Percentiles rank a stretch among this genome's conserved stretches.
phyloP scores from a whole-genome alignment of 2,113 vertebrate genomes.

The Heterocephalus glaber region DNA sequence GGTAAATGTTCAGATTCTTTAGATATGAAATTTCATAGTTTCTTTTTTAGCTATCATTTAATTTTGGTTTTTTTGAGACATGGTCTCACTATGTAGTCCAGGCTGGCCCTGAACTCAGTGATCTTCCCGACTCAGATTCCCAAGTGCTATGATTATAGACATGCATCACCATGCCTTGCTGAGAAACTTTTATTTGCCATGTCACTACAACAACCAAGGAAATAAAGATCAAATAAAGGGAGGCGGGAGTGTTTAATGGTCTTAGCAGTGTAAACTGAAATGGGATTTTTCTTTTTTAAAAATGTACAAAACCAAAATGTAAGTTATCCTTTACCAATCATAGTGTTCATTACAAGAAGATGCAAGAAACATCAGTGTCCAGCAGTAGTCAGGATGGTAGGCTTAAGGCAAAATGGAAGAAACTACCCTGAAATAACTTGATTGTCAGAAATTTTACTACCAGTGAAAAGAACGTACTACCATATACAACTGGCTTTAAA shows the following conservation, averaged over 20 bases:
- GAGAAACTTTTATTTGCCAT: not conserved
- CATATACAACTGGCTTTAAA: not conserved
- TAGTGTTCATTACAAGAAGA: not conserved
- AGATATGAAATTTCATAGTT: not conserved
- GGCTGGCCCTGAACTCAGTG: not conserved
- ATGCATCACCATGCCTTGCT: not conserved
- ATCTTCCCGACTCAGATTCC: not conserved
- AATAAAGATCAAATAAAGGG: not conserved
- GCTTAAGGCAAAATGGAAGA: slow-evolving; percentile 3
- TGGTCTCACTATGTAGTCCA: not conserved
- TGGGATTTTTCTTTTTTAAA: not conserved
- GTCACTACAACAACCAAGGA: not conserved
- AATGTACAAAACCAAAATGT: not conserved
- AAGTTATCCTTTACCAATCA: not conserved
- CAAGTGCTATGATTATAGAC: not conserved
- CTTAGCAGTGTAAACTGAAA: not conserved
- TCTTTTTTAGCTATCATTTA: not conserved
- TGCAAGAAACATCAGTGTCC: not conserved
- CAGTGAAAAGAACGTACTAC: not conserved
- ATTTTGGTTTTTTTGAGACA: not conserved
- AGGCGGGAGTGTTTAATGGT: not conserved
- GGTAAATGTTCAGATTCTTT: not conserved
- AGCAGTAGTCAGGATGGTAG: not conserved
- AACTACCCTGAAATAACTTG: not conserved
- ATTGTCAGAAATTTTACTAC: not conserved